Base-by-base conservation (phyloP, 2,888 invertebrate genomes). In the Melinaea marsaeus region DNA sequence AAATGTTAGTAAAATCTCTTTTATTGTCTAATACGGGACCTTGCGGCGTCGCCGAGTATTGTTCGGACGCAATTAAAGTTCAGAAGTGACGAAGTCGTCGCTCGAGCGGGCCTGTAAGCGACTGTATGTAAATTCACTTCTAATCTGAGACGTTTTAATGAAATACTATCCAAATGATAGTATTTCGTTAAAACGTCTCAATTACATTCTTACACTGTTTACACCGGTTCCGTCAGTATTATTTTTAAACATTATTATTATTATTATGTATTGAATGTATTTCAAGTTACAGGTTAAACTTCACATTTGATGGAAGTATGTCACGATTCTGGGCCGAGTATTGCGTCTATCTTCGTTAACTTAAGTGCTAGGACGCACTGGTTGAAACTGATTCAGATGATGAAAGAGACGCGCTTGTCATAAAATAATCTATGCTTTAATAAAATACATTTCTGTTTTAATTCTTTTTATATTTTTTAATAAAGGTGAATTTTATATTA, bases 31-130 rank as follows among this genome's bases (percentile, higher is more conserved):
- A 42, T 57, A 60, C 54, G 60, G 54, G 48, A 60, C 60, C 60
- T 60, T 45, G 42, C 34, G 35, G 60, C 33, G 56, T 59, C 45
- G 48, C 45, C n/a, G 56, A 22, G 13, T 45, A 37, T 47, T 57
- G 67, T 68, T 66, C 63, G 60, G 64, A 73, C 70, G 81, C 77
- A 83, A 81, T 83, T 83, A 83, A 83, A 82, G 73, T 82, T 81
- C 75, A 79, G 75, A 76, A 74, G 72, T 71, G 69, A 74, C 71
- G 70, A 61, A 78, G 72, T 74, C 72, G 78, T 78, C 79, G 75
- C 74, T 72, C 77, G 74, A 78, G 69, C 67, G 76, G 67, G 72
- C 67, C 72, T 83, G 81, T 82, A 81, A 83, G 74, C 76, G 80
- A 74, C 72, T 73, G 64, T 71, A 65, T 76, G 72, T 74, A 48